phyloP scores from a whole-genome alignment of 35 echinoderm and acorn worm genomes.

The Patiria miniata region DNA sequence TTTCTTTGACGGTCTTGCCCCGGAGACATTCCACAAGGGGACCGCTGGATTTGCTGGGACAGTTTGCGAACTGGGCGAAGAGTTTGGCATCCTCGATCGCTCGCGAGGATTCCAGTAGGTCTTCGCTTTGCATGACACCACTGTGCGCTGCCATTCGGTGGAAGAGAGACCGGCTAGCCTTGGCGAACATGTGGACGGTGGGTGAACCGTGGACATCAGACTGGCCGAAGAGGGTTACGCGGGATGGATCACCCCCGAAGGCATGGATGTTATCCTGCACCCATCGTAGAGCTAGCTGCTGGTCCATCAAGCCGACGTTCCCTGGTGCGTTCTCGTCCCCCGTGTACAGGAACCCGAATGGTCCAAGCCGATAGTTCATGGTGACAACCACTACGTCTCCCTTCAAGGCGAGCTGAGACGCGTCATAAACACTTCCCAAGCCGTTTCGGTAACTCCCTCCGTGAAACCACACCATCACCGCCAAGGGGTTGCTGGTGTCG shows the following conservation, averaged over 20 bases:
- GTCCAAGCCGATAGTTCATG: conserved; percentile 47
- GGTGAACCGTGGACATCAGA: conserved; percentile 37
- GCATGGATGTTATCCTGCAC: conserved; percentile 57
- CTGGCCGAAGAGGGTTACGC: conserved; percentile 57
- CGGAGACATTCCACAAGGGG: conserved; percentile 55
- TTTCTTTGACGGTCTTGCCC: conserved; percentile 55
- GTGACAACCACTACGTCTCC: conserved; percentile 37
- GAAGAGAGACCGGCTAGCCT: conserved; percentile 32
- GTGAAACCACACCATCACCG: conserved; percentile 51
- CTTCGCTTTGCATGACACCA: neutral
- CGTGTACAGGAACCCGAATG: conserved; percentile 44
- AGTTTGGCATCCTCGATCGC: conserved; percentile 29
- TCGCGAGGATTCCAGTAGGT: conserved; percentile 28
- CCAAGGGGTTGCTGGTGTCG: neutral
- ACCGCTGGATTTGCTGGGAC: conserved; percentile 7
- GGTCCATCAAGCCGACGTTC: conserved; percentile 58
- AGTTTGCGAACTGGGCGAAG: conserved; percentile 46
- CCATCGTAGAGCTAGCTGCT: conserved; percentile 45
- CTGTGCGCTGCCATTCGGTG: neutral
- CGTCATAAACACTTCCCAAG: conserved; percentile 15
- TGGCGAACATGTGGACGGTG: conserved; percentile 42
- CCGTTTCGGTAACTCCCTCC: conserved; percentile 25
- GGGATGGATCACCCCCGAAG: conserved; percentile 60
- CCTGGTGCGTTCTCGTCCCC: conserved; percentile 47
- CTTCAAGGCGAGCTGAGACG: neutral